Evolutionary conservation across 2,113 vertebrate species (phyloP), one percentile per base, ranked within the genome.

Genomic region (Balaenoptera acutorostrata): DNA sequence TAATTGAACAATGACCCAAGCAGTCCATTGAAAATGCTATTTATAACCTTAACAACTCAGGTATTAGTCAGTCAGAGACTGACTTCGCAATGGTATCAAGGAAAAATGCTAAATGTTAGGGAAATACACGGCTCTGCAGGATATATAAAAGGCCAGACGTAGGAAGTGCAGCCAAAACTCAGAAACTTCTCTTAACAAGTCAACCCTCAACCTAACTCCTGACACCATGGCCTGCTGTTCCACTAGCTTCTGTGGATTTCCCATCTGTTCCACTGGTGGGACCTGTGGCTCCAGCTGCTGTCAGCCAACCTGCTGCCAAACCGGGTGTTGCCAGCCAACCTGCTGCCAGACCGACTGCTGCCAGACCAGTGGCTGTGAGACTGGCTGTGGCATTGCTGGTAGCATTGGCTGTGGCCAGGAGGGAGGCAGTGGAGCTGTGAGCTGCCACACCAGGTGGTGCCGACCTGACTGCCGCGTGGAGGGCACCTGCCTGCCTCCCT

Each of bases 221-320:
- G 12, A 44, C 74, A 96, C 93, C 91, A 98, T 98, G 97, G 94
- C 97, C 96, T 97, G 98, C 68, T 97, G 94, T 0, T 15, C 71
- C 49, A 98, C 98, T 6, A 96, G 98, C 78, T 97, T 97, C 97
- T 97, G 94, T 7, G 97, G 97, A 13, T 97, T 97, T 29, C 97
- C 98, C 90, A 96, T 44, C 23, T 98, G 66, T 9, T 91, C 94
- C n/a, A 82, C n/a, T 1, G 5, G 75, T 1, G 96, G 78, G 2
- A 80, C 1, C 78, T 97, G 41, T 5, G 93, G 95, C 1, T 83
- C 94, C 82, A 90, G 52, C 52, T 93, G 23, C 75, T 80, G 12
- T 57, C 97, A 86, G 61, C 93, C 94, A 0, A 81, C n/a, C 15
- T 94, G 46, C 44, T 33, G n/a, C n/a, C 46, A 66, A 44, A 7